Percentiles rank a stretch among this genome's conserved stretches.
Conservation (phyloP, 2,888 invertebrate genomes). For the Pyrocoelia pectoralis region DNA sequence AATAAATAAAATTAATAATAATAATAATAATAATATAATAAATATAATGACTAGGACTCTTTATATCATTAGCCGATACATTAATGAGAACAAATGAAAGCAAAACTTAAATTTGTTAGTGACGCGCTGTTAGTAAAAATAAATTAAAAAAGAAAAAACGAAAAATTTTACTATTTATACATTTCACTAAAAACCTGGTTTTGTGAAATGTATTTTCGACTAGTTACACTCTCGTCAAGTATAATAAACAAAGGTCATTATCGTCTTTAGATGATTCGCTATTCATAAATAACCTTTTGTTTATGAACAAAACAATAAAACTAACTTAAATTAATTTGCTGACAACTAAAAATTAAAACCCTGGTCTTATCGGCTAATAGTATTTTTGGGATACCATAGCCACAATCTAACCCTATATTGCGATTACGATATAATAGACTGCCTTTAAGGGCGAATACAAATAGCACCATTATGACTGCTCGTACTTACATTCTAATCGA, state of each 20-base stretch:
- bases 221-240: conserved; percentile 48
- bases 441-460: conserved; percentile 28
- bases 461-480: conserved; percentile 33
- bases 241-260: conserved; percentile 29
- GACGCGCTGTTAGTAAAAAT: conserved; percentile 44
- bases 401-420: conserved; percentile 30
- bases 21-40: too few species aligned
- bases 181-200: conserved; percentile 31
- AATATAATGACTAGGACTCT: conserved; percentile 56
- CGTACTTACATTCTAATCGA: conserved; percentile 11
- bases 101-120: conserved; percentile 36
- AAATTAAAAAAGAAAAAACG: conserved; percentile 45
- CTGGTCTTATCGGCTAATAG: conserved; percentile 56
- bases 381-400: conserved; percentile 49
- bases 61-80: conserved; percentile 59
- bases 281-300: conserved; percentile 15
- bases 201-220: conserved; percentile 43
- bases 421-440: conserved; percentile 16
- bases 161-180: conserved; percentile 42
- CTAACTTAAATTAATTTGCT: conserved; percentile 25
- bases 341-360: conserved; percentile 34
- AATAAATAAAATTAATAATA: conserved; percentile 13
- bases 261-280: conserved; percentile 7
- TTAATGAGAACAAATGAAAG: conserved; percentile 45
- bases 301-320: conserved; percentile 23